phyloP scores from a whole-genome alignment of 2,888 invertebrate genomes.

The Ornithoptera alexandrae region DNA sequence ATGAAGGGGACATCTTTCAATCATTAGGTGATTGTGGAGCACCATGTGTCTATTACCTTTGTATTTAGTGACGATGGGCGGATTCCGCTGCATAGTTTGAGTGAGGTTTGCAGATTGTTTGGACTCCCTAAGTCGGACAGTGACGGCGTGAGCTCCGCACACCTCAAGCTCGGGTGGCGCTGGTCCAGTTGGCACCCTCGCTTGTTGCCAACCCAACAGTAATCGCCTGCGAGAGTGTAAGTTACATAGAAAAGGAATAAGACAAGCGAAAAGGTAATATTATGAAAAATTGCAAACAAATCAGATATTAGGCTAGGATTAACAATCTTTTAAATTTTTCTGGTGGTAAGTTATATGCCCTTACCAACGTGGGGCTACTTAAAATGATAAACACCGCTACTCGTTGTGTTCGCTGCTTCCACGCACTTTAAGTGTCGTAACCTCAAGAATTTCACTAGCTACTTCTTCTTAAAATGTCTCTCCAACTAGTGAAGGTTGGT shows the following conservation, averaged over 20 bases:
- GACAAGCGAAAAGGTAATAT: no score
- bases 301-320: no score
- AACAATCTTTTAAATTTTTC: no score
- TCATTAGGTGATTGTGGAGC: neutral
- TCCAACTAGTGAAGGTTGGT: no score
- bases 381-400: no score
- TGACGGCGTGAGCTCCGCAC: conserved; percentile 85
- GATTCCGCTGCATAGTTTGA: conserved; percentile 87
- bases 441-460: no score
- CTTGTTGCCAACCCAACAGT: conserved; percentile 92
- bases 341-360: no score
- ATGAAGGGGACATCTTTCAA: neutral
- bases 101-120: conserved; percentile 64
- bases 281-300: no score
- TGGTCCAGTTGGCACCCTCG: conserved; percentile 89
- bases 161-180: conserved; percentile 89
- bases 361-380: no score
- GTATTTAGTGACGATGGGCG: conserved; percentile 93
- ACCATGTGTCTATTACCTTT: conserved; percentile 81
- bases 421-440: no score
- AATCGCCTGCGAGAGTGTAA: conserved; percentile 72
- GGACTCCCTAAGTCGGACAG: conserved; percentile 81
- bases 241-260: neutral
- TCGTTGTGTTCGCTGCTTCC: no score
- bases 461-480: no score